These are phyloP conservation scores for Tachysurus vachellii DNA, from an alignment of 2,113 vertebrate genomes.

Conservation along the genomic window DNA sequence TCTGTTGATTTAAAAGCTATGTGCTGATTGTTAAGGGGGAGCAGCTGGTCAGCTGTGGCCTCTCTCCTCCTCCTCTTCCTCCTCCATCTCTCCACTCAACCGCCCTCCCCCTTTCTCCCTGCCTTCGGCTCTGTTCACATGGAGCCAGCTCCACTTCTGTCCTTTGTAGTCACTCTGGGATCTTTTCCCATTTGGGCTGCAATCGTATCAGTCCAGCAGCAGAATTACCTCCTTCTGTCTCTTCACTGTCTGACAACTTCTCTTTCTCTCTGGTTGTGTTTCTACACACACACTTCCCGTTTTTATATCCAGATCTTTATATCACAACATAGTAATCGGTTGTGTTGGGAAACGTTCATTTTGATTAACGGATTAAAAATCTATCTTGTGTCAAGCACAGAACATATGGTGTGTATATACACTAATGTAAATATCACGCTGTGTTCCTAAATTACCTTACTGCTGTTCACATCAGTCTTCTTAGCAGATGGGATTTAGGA, in stretches of 20 bases:
- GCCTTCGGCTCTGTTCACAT: slow-evolving; percentile 41
- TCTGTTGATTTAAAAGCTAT: slow-evolving; percentile 40
- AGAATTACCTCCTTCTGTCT: slow-evolving; percentile 33
- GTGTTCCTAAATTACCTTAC: not conserved
- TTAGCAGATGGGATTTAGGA: not conserved
- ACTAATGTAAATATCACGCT: not conserved
- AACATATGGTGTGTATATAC: not conserved
- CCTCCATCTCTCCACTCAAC: slow-evolving; percentile 46
- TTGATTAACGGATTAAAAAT: not conserved
- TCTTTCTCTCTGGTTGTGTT: not conserved
- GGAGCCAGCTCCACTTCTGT: slow-evolving; percentile 75
- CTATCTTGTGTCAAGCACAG: not conserved
- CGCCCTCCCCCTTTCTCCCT: not conserved
- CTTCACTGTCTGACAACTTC: slow-evolving; percentile 16
- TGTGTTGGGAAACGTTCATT: not conserved
- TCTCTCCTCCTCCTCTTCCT: slow-evolving; percentile 17
- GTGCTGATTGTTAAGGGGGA: slow-evolving; percentile 37
- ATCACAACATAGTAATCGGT: not conserved
- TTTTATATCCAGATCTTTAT: not conserved
- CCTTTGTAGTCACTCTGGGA: slow-evolving; percentile 76
- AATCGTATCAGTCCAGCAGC: slow-evolving; percentile 48
- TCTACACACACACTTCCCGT: not conserved
- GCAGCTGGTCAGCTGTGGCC: slow-evolving; percentile 53
- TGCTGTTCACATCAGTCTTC: not conserved
- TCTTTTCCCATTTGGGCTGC: slow-evolving; percentile 61